These are phyloP conservation scores for Cossypha dichroa DNA, from an alignment of 2,797 vertebrate genomes.

Conservation along the genomic window DNA sequence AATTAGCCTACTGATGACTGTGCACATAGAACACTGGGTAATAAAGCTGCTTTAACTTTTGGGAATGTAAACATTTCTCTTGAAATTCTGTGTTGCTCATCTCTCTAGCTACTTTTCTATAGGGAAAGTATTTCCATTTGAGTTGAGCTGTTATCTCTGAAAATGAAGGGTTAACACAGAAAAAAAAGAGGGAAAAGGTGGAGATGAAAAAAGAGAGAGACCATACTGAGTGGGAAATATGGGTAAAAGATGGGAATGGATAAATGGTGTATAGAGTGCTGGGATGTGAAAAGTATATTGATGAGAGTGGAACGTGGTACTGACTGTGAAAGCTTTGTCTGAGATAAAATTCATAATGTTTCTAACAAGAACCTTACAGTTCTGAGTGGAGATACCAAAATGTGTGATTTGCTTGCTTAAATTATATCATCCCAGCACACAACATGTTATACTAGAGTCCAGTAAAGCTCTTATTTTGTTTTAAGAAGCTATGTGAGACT, in stretches of 20 bases:
- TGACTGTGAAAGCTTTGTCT: neutral
- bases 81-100: neutral
- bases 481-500: neutral
- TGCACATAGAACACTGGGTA: neutral
- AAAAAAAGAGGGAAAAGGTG: neutral
- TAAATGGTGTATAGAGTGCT: neutral
- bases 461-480: neutral
- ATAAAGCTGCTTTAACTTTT: neutral
- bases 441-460: neutral
- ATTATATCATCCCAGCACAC: neutral
- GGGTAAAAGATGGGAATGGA: neutral
- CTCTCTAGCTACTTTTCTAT: neutral
- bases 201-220: neutral
- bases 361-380: neutral
- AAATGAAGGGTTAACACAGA: neutral
- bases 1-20: neutral
- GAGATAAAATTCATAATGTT: neutral
- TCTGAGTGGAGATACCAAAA: neutral
- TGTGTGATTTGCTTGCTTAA: neutral
- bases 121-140: neutral
- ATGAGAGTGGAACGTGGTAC: neutral
- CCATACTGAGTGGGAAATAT: neutral
- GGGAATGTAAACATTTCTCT: neutral
- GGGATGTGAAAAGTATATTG: neutral
- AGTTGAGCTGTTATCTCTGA: neutral